Evolutionary conservation across 2,797 vertebrate species (phyloP).

Genomic region (Oreortyx pictus): DNA sequence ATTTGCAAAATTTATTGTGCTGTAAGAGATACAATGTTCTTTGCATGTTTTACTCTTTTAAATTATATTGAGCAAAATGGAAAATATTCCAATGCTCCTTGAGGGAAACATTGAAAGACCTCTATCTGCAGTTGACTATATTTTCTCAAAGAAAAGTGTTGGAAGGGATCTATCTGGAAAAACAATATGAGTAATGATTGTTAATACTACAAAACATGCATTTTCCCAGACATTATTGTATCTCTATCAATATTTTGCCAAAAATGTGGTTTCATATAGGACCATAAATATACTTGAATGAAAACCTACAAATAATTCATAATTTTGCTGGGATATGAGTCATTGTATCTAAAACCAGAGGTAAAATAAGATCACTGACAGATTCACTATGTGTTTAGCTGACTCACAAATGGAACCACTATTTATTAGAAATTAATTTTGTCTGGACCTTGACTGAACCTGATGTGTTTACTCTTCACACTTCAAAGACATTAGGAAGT

Average conservation of each 20-base stretch:
- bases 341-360: not conserved
- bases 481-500: not conserved
- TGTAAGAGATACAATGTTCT: not conserved
- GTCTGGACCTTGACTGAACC: not conserved
- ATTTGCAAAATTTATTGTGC: not conserved
- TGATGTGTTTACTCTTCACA: not conserved
- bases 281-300: not conserved
- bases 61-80: rapidly evolving
- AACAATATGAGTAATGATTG: rapidly evolving
- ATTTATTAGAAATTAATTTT: not conserved
- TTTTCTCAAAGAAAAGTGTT: not conserved
- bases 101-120: not conserved
- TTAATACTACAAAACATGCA: not conserved
- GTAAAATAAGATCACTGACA: not conserved
- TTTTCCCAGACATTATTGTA: not conserved
- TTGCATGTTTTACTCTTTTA: not conserved
- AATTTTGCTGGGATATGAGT: not conserved
- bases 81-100: not conserved
- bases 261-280: rapidly evolving
- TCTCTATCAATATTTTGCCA: not conserved
- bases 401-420: not conserved
- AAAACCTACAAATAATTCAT: not conserved
- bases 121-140: not conserved
- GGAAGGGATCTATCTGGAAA: not conserved
- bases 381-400: not conserved